Evolutionary conservation across 2,113 vertebrate genomes (phyloP), one percentile per base, ranked within the genome.

Genomic region (Onychostoma macrolepis): DNA sequence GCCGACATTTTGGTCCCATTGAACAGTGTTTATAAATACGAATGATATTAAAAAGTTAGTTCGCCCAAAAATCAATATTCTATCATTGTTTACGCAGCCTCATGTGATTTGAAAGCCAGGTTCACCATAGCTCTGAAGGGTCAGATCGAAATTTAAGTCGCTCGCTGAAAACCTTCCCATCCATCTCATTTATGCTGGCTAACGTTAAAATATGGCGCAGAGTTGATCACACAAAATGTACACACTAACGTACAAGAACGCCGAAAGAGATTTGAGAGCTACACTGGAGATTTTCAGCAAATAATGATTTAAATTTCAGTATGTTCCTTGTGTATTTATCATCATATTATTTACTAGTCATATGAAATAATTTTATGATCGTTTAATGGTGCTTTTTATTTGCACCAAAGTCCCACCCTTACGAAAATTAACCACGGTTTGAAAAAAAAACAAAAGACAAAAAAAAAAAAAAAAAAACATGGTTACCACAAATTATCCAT

Each of bases 11-110:
- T 82, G 69, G 38, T 65, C 30, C 12, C 30, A 65, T 61, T 69
- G 43, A 71, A 71, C n/a, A 86, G 38, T 72, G 56, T 38, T 65
- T n/a, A 21, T 41, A 82, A n/a, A 72, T 72, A 24, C 6, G 33
- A 80, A 12, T 63, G 24, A 74, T n/a, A n/a, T 11, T 38, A 41
- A 72, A 50, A 19, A 7, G 28, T 24, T 36, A 71, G 28, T 83
- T 33, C 19, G 4, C 43, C 9, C 10, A 36, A 24, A 36, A n/a
- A 83, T 33, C 8, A 4, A 63, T 26, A 17, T 8, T 28, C 36
- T 41, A 6, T 26, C 11, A 61, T 50, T 30, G 8, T 53, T 38
- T 80, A 36, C 77, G n/a, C 30, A 33, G 2, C 4, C 9, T n/a
- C 28, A 56, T 80, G 28, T 36, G 5, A 38, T 58, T 79, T 76